These are phyloP conservation scores for Oryzias curvinotus DNA, from an alignment of 2,113 vertebrate genomes.

Conservation along the genomic window DNA sequence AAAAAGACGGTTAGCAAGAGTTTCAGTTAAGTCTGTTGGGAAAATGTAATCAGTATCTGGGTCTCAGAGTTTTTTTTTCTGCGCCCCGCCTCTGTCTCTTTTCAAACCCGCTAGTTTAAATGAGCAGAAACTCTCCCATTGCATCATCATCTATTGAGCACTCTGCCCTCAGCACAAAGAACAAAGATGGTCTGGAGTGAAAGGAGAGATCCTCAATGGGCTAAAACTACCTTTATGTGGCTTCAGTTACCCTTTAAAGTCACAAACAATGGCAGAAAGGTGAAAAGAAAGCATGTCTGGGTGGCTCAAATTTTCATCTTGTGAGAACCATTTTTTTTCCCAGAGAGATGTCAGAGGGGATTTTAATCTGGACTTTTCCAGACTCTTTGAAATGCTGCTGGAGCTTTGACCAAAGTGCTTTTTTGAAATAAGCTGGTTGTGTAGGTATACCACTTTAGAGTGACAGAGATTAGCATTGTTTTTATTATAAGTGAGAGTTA, in stretches of 20 bases:
- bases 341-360: slow-evolving; percentile 8
- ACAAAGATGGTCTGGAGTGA: slow-evolving; percentile 59
- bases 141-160: slow-evolving; percentile 55
- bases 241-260: slow-evolving; percentile 62
- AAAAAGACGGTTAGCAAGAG: background rate
- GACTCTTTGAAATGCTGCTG: slow-evolving; percentile 31
- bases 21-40: slow-evolving; percentile 3
- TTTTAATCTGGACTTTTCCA: slow-evolving; percentile 28
- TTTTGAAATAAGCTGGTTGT: slow-evolving; percentile 18
- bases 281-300: slow-evolving; percentile 46
- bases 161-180: slow-evolving; percentile 48
- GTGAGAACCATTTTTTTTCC: slow-evolving; percentile 25
- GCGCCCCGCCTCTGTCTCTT: slow-evolving; percentile 50
- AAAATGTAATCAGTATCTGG: slow-evolving; percentile 23
- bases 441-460: slow-evolving; percentile 23
- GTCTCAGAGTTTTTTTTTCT: slow-evolving; percentile 16
- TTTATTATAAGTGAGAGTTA: too few species aligned
- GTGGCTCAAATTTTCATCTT: slow-evolving; percentile 46
- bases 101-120: slow-evolving; percentile 38
- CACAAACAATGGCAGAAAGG: slow-evolving; percentile 60
- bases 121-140: slow-evolving; percentile 46
- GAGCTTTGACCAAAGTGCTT: slow-evolving; percentile 11
- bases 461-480: background rate
- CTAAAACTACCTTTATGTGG: slow-evolving; percentile 50
- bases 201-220: slow-evolving; percentile 55